A percentile compares a stretch with the other conserved stretches of the same genome.
These are phyloP conservation scores for Champsocephalus esox DNA, from an alignment of 2,797 vertebrate species.

Conservation along the genomic window DNA sequence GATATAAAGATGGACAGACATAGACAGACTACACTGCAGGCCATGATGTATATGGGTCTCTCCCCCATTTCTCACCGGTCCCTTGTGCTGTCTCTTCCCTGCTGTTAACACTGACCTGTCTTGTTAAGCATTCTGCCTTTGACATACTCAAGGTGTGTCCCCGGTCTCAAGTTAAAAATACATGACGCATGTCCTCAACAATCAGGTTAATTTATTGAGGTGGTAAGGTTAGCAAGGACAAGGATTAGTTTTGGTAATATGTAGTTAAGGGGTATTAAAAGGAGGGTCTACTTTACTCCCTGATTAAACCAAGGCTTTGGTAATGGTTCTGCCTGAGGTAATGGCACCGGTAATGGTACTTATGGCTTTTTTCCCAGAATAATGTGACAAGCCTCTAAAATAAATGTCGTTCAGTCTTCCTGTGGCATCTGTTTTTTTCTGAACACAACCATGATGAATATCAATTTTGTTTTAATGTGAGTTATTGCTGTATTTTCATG, in stretches of 20 bases:
- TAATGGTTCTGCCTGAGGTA: slow-evolving; percentile 39
- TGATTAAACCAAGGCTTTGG: slow-evolving; percentile 44
- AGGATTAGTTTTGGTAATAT: slow-evolving; percentile 21
- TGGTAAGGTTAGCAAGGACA: neutral
- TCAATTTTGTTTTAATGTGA: neutral
- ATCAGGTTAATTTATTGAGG: slow-evolving; percentile 33
- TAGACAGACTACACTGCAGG: neutral
- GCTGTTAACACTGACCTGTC: slow-evolving; percentile 7
- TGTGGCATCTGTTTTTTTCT: neutral
- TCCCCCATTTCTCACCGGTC: neutral
- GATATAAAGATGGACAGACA: neutral
- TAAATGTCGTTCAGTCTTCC: neutral
- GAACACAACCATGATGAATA: neutral
- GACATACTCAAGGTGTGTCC: slow-evolving; percentile 23
- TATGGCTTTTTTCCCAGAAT: slow-evolving; percentile 23
- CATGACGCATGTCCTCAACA: slow-evolving; percentile 25
- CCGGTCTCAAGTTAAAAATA: slow-evolving; percentile 19
- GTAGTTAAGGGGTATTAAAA: neutral
- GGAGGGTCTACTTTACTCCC: slow-evolving; percentile 19
- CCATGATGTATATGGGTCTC: neutral
- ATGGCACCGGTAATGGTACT: neutral
- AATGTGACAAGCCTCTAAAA: slow-evolving; percentile 21
- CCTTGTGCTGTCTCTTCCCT: neutral
- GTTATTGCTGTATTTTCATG: neutral
- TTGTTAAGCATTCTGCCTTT: neutral